Conservation (phyloP, 2,113 vertebrate genomes). For the Orcinus orca region DNA sequence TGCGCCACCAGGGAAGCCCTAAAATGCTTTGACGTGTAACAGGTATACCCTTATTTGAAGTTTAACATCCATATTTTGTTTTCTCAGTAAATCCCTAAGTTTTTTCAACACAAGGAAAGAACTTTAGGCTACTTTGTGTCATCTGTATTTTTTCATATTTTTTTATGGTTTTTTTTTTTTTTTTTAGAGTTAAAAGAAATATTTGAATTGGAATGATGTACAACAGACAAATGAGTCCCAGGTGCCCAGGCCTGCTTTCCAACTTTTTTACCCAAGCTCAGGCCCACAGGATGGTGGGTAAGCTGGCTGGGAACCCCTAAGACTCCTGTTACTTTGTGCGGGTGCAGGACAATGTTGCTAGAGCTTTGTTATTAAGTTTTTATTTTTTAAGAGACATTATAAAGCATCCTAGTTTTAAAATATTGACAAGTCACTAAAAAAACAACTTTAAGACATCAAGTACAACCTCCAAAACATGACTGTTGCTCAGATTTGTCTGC, state of each 20-base stretch:
- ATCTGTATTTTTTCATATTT: background rate
- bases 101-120: background rate
- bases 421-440: background rate
- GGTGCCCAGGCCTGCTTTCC: background rate
- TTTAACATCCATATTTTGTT: background rate
- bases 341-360: background rate
- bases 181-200: background rate
- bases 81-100: background rate
- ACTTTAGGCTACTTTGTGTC: background rate
- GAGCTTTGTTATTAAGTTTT: background rate
- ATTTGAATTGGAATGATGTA: background rate
- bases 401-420: background rate
- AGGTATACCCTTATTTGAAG: background rate
- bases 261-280: background rate
- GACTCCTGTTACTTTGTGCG: background rate
- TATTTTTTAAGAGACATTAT: background rate
- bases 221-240: background rate
- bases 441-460: background rate
- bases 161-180: background rate
- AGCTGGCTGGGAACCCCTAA: background rate
- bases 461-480: background rate
- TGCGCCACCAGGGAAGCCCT: background rate
- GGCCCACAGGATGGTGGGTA: background rate
- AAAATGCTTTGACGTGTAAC: background rate
- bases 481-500: background rate